Evolutionary conservation across 2,888 invertebrate species (phyloP), one percentile per base, ranked within the genome.

Genomic region (Caenorhabditis auriculariae): DNA sequence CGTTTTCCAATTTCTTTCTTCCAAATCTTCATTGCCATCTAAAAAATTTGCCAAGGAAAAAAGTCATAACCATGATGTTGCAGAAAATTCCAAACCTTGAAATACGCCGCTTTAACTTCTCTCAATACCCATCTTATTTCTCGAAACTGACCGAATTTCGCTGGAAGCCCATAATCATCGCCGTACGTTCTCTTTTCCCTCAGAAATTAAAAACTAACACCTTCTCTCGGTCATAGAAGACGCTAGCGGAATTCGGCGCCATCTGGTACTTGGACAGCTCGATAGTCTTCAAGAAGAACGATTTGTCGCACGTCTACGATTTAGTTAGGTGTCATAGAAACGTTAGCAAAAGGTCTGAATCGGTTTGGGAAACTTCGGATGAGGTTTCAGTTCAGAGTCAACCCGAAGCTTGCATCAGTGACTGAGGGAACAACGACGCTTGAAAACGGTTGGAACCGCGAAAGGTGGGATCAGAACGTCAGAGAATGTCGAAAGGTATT

Each of bases 181-280:
- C 74, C 3, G 54, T 74, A 69, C 7, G 58, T 5, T 57, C 12
- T 12, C 26, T 23, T 21, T 28, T n/a, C 37, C 3, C 49, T 35
- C 9, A 35, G 9, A 12, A 35, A 35, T 35, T 35, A 35, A 35
- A 15, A 12, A 15, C 9, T 35, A 35, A 35, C 35, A 35, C 15
- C 35, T 12, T 12, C 9, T 35, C 35, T 15, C 9, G 35, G 15
- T 21, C 44, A 17, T 69, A 81, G 82, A 75, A 77, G 39, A 79
- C 80, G 0, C 54, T 82, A 4, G 66, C 75, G 1, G 78, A 79
- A 53, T 82, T 75, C 52, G 80, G 80, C 15, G 75, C 80, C 48
- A 74, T 82, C 21, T 75, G 79, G 49, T 82, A 82, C 72, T 60
- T 82, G 32, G 81, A 82, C 49, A 69, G 80, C 5, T 74, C 74